These are phyloP conservation scores for Ceryle rudis DNA, from an alignment of 2,797 vertebrate genomes.

Conservation along the genomic window DNA sequence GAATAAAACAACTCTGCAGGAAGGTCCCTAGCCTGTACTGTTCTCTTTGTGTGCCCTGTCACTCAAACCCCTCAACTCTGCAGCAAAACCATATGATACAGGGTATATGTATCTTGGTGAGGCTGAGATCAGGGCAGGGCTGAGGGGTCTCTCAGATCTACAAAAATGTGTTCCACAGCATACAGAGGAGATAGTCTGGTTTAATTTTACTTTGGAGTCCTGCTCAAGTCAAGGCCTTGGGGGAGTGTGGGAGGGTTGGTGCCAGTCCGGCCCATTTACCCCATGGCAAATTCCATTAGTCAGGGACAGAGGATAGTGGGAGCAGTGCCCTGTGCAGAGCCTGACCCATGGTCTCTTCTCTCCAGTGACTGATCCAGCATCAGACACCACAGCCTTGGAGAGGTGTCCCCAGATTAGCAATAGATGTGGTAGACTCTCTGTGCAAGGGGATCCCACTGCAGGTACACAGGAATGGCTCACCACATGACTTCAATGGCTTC, in stretches of 20 bases:
- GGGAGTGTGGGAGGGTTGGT: not conserved
- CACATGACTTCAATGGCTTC: not conserved
- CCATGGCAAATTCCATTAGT: not conserved
- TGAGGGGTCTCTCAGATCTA: not conserved
- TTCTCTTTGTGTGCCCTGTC: not conserved
- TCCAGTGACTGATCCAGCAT: not conserved
- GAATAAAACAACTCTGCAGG: not conserved
- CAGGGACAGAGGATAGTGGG: not conserved
- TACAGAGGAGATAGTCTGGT: not conserved
- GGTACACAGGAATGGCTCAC: accelerated
- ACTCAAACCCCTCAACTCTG: not conserved
- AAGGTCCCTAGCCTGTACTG: not conserved
- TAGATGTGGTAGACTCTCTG: accelerated
- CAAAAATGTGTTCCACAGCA: accelerated
- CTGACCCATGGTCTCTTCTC: not conserved
- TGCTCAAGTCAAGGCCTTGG: not conserved
- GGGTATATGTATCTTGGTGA: not conserved
- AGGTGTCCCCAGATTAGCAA: not conserved
- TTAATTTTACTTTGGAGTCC: not conserved
- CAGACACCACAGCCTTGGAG: not conserved
- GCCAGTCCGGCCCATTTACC: not conserved
- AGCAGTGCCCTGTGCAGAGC: not conserved
- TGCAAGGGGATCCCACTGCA: not conserved
- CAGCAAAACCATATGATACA: not conserved
- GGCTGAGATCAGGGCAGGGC: not conserved